Percentiles rank a stretch among this genome's conserved stretches.
These are phyloP conservation scores for Phrixothrix hirtus DNA, from an alignment of 2,888 invertebrate genomes.

Conservation along the genomic window DNA sequence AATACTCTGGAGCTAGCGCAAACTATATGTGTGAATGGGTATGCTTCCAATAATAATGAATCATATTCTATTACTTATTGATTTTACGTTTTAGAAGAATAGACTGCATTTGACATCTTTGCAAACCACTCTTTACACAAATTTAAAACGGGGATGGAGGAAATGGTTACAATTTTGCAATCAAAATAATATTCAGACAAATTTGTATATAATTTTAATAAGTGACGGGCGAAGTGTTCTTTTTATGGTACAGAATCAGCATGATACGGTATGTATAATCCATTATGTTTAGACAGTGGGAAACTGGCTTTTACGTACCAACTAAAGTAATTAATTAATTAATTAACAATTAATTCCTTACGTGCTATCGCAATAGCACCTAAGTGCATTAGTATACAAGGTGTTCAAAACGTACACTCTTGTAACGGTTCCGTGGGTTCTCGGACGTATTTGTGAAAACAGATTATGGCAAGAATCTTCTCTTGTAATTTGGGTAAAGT, in stretches of 20 bases:
- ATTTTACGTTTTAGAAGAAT: constrained; percentile 53
- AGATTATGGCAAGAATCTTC: too few relatives aligned
- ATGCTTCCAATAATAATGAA: constrained; percentile 15
- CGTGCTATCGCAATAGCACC: too few relatives aligned
- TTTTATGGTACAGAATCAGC: constrained; percentile 57
- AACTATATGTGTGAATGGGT: constrained; percentile 54
- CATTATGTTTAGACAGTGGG: too few relatives aligned
- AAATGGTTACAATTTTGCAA: constrained; percentile 53
- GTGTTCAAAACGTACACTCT: too few relatives aligned
- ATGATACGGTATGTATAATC: constrained; percentile 52
- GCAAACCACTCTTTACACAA: constrained; percentile 51
- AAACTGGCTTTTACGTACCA: too few relatives aligned
- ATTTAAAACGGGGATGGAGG: constrained; percentile 53
- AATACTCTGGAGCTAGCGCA: constrained; percentile 51
- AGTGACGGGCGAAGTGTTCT: constrained; percentile 59
- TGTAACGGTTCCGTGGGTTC: too few relatives aligned
- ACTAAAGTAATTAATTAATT: too few relatives aligned
- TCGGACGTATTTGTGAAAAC: too few relatives aligned
- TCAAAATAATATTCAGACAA: constrained; percentile 40
- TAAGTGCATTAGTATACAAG: too few relatives aligned
- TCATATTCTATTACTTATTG: background rate
- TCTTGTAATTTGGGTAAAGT: too few relatives aligned
- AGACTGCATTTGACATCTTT: constrained; percentile 56
- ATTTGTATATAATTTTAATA: constrained; percentile 59
- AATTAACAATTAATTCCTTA: too few relatives aligned